Percentiles rank a stretch among this genome's conserved stretches.
Evolutionary conservation across 2,888 invertebrate species (phyloP).

Genomic region (Thalpophila matura): DNA sequence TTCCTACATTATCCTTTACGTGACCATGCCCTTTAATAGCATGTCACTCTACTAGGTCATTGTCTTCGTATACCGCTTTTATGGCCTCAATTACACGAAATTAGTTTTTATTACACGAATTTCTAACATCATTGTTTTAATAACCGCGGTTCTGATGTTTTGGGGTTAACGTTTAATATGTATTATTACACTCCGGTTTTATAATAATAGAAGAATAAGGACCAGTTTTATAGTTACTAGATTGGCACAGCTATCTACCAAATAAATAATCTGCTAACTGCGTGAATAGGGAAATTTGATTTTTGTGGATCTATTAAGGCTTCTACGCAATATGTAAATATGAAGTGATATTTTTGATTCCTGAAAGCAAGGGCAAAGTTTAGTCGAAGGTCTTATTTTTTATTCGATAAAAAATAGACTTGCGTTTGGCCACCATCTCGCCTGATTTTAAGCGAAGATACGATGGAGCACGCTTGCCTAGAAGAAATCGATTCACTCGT

Average conservation of each 20-base stretch:
- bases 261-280: too few species aligned
- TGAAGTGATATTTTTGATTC: slow-evolving; percentile 14
- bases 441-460: too few species aligned
- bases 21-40: slow-evolving; percentile 30
- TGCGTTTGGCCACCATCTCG: too few species aligned
- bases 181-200: too few species aligned
- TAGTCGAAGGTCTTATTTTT: background rate
- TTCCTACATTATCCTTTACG: slow-evolving; percentile 24
- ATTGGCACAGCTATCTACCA: too few species aligned
- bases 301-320: too few species aligned
- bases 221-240: too few species aligned
- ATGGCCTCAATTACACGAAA: slow-evolving; percentile 37
- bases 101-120: slow-evolving; percentile 44
- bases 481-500: too few species aligned
- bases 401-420: too few species aligned
- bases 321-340: slow-evolving; percentile 24
- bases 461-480: too few species aligned
- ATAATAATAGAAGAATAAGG: too few species aligned
- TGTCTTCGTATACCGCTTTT: slow-evolving; percentile 21
- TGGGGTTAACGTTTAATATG: slow-evolving; percentile 45
- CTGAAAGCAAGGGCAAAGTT: background rate
- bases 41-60: slow-evolving; percentile 21
- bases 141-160: slow-evolving; percentile 39
- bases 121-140: slow-evolving; percentile 48
- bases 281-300: too few species aligned